Evolutionary conservation across 1,140 invertebrate species (phyloP).

Genomic region (Asbolus verrucosus): DNA sequence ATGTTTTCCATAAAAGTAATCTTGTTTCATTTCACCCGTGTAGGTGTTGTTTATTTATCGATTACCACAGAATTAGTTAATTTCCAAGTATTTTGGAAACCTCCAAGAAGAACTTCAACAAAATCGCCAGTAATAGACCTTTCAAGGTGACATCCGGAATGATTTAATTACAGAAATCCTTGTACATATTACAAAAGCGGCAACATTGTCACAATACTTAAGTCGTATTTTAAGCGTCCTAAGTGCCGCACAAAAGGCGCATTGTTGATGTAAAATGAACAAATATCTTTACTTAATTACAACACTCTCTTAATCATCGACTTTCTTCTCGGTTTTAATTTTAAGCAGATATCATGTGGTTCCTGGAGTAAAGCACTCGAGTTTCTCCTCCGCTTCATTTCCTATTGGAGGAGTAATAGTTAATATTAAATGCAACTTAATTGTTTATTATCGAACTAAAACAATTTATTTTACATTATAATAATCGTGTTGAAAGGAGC

Average conservation of each 20-base stretch:
- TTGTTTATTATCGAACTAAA: background rate
- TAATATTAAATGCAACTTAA: too few relatives aligned
- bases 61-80: conserved; percentile 12
- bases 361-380: background rate
- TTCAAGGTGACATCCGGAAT: too few relatives aligned
- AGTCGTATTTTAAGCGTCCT: background rate
- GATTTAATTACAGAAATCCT: too few relatives aligned
- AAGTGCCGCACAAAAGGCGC: background rate
- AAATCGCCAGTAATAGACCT: background rate
- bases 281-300: background rate
- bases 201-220: too few relatives aligned
- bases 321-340: too few relatives aligned
- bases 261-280: too few relatives aligned
- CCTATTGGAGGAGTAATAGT: too few relatives aligned
- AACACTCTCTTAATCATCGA: too few relatives aligned
- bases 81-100: conserved; percentile 3
- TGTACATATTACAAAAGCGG: too few relatives aligned
- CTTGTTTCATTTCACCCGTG: conserved; percentile 21
- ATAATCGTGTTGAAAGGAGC: conserved; percentile 19
- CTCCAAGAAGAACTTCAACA: background rate
- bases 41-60: conserved; percentile 40
- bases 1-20: conserved; percentile 39
- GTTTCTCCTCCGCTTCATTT: too few relatives aligned
- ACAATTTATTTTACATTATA: background rate
- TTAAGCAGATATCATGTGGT: background rate